Conservation (phyloP, 2,888 invertebrate genomes). For the Melieria crassipennis region DNA sequence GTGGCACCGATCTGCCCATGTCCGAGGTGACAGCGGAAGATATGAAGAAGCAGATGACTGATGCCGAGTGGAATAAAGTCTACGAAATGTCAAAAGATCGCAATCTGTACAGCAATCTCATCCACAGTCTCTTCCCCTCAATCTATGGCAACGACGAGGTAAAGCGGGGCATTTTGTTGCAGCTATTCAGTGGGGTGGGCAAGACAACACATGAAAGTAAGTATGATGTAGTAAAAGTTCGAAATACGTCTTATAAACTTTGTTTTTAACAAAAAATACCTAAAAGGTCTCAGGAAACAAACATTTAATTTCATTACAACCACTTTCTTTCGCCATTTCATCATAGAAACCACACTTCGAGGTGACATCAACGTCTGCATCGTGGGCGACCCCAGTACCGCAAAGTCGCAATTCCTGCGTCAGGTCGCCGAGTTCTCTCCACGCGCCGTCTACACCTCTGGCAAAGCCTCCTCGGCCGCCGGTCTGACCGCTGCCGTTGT, state of each 20-base stretch:
- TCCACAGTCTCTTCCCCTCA: conserved; percentile 91
- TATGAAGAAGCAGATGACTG: conserved; percentile 94
- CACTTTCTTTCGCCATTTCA: background rate
- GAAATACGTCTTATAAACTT: no score
- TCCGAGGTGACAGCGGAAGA: conserved; percentile 92
- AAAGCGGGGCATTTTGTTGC: conserved; percentile 89
- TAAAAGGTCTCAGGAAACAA: no score
- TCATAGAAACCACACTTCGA: conserved; percentile 81
- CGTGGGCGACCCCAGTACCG: conserved; percentile 98
- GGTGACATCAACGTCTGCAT: conserved; percentile 98
- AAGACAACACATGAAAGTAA: conserved; percentile 89
- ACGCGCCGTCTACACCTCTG: conserved; percentile 97
- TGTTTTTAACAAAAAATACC: no score
- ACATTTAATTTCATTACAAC: background rate
- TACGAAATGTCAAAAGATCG: conserved; percentile 97
- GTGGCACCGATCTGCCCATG: conserved; percentile 82
- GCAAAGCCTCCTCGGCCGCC: conserved; percentile 97
- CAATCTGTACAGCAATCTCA: conserved; percentile 89
- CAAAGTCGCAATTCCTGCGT: conserved; percentile 96
- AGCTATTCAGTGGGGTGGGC: conserved; percentile 97
- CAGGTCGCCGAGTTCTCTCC: conserved; percentile 95
- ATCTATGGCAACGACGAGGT: conserved; percentile 98
- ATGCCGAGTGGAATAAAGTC: conserved; percentile 92
- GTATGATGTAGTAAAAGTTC: conserved; percentile 26
- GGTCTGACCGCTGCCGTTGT: conserved; percentile 99